These are phyloP conservation scores for Pantherophis guttatus DNA, from an alignment of 2,113 vertebrate genomes.

Conservation along the genomic window DNA sequence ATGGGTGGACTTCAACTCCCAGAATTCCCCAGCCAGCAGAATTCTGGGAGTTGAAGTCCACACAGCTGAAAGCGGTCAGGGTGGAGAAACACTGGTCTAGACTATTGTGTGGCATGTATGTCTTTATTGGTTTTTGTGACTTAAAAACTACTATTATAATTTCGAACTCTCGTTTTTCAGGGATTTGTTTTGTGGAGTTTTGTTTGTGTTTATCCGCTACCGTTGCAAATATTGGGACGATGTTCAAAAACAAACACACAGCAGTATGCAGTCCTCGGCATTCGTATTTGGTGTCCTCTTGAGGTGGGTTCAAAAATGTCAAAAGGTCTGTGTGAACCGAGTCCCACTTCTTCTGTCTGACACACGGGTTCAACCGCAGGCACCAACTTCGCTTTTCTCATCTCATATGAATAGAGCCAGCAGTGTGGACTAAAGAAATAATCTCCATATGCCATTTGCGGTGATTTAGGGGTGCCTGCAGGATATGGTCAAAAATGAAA, in stretches of 20 bases:
- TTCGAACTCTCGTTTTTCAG: background rate
- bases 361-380: background rate
- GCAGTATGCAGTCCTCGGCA: background rate
- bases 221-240: background rate
- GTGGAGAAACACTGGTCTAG: background rate
- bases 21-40: background rate
- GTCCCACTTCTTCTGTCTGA: background rate
- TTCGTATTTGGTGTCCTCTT: background rate
- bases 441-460: background rate
- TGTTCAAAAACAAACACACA: background rate
- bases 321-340: background rate
- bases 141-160: background rate
- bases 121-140: background rate
- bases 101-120: background rate
- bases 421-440: background rate
- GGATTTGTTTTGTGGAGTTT: background rate
- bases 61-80: background rate
- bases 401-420: background rate
- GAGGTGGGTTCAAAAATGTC: background rate
- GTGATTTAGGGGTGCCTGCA: background rate
- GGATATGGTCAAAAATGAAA: background rate
- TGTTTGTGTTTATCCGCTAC: background rate
- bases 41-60: background rate
- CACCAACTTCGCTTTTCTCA: background rate
- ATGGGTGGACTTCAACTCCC: no score